These are phyloP conservation scores for Cyrtodaria siliqua DNA, from an alignment of 2,888 invertebrate genomes.

Conservation along the genomic window DNA sequence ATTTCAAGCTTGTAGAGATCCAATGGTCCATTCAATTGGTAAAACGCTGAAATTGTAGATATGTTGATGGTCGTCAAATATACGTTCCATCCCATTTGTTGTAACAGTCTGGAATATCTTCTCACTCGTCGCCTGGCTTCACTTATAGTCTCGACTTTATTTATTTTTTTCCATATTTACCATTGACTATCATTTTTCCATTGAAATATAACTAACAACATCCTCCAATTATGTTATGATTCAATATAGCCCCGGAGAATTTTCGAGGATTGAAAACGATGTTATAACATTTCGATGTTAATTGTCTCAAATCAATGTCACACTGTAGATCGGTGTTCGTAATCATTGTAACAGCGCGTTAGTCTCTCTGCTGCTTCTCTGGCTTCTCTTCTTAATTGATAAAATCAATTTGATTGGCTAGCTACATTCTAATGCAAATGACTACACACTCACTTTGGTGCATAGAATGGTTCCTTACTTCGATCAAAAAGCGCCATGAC, in stretches of 20 bases:
- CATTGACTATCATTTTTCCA: constrained; percentile 14
- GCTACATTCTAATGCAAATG: too few species aligned
- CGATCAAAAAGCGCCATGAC: too few species aligned
- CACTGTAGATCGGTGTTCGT: constrained; percentile 17
- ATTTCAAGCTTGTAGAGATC: not conserved
- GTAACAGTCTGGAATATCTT: constrained; percentile 16
- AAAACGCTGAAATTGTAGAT: constrained; percentile 18
- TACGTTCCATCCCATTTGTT: constrained; percentile 13
- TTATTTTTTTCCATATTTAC: too few species aligned
- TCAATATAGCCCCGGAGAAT: constrained; percentile 14
- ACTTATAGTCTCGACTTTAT: not conserved
- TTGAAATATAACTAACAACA: constrained; percentile 21
- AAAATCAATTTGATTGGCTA: too few species aligned
- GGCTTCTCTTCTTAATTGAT: too few species aligned
- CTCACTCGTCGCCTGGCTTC: constrained; percentile 1
- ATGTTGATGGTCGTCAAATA: not conserved
- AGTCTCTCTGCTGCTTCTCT: too few species aligned
- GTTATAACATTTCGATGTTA: not conserved
- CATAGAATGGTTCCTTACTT: too few species aligned
- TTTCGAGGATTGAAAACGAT: constrained; percentile 1
- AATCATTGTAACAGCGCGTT: not conserved
- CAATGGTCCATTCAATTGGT: constrained; percentile 8
- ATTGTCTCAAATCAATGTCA: constrained; percentile 5
- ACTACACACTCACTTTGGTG: too few species aligned
- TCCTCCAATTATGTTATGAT: constrained; percentile 21